phyloP scores from a whole-genome alignment of 2,113 vertebrate species.

The Castor canadensis region DNA sequence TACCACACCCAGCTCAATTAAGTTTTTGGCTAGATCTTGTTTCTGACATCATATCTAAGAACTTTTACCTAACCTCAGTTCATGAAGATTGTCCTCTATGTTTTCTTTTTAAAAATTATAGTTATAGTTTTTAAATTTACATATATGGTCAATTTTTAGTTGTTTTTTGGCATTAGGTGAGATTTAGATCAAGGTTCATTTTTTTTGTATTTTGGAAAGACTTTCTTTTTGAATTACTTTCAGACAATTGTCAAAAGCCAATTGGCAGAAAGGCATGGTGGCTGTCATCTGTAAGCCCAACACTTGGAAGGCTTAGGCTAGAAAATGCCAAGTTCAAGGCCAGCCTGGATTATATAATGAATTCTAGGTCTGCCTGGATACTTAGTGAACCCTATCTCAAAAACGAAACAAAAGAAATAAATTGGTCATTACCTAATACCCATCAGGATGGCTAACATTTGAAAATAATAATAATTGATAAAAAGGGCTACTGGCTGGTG shows the following conservation, averaged over 20 bases:
- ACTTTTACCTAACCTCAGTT: neutral
- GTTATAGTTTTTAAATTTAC: neutral
- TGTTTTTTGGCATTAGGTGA: neutral
- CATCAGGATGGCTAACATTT: neutral
- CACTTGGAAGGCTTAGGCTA: neutral
- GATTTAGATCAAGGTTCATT: neutral
- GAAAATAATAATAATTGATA: neutral
- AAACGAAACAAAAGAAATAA: no score
- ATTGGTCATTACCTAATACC: neutral
- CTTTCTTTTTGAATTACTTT: neutral
- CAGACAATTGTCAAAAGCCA: neutral
- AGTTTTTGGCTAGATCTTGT: neutral
- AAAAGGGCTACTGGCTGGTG: no score
- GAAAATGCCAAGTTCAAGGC: neutral
- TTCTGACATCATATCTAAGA: neutral
- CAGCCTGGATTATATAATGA: no score
- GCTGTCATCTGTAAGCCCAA: neutral
- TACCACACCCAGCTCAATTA: no score
- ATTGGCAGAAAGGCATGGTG: neutral
- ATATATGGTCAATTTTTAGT: neutral
- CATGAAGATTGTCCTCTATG: neutral
- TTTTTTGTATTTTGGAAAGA: neutral
- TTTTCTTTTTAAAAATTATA: neutral
- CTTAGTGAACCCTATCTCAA: no score
- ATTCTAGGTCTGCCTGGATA: no score